Evolutionary conservation across 2,113 vertebrate species (phyloP), one percentile per base, ranked within the genome.

Genomic region (Xyrauchen texanus): DNA sequence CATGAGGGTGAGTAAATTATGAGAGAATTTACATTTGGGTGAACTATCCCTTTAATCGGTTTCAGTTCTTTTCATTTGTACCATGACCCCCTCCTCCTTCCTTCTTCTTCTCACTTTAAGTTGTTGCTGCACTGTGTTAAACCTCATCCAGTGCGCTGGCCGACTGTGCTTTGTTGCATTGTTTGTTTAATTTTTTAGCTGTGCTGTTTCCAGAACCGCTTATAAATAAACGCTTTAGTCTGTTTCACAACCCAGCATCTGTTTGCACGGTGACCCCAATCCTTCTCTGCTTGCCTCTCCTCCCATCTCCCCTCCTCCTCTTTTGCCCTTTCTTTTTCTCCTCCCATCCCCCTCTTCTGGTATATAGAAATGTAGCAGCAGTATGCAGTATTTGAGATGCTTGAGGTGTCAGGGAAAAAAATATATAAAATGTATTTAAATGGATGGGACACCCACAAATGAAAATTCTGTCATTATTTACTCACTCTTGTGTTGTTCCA

Each of bases 191-290:
- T 74, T 47, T 34, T 34, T 64, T 75, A 87, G 85, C 84, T 80
- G 65, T 72, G 85, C 71, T 65, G 42, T 65, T 71, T 65, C 77
- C 69, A 57, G 60, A 65, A 64, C 52, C 45, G 53, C 70, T 49
- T 68, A 66, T 13, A 74, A 34, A 34, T 34, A 34, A 75, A 66
- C 10, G 79, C 78, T 80, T 67, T 68, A 42, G 63, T 63, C 71
- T 34, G 21, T 34, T 34, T 34, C 21, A 34, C 21, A 34, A 34
- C 21, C 21, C 21, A 81, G 85, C 90, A 89, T 89, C 89, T 90
- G 89, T 86, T 73, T 66, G 83, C 82, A 61, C 61, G 44, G 75
- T 89, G 88, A 90, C 88, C 90, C 83, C 87, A 90, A 91, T 90
- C 86, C 84, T 85, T 64, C 21, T 74, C 85, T 71, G 72, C 76